phyloP scores from a whole-genome alignment of 2,797 vertebrate genomes.

The Lemur catta region DNA sequence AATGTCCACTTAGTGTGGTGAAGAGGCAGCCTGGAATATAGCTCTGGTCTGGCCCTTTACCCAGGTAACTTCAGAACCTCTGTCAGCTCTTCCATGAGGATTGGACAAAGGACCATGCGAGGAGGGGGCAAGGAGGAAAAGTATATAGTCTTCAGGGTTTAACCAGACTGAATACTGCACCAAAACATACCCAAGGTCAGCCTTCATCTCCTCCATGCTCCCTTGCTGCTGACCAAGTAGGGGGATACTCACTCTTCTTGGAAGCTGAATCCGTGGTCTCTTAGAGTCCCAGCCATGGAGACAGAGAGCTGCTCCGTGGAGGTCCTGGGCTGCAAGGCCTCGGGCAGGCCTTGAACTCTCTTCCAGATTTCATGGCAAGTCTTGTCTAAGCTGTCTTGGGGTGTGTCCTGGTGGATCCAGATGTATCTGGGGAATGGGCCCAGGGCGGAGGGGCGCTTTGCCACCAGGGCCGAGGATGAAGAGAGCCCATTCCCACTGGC shows the following conservation, averaged over 20 bases:
- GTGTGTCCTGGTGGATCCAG: slow-evolving; percentile 87
- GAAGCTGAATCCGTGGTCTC: neutral
- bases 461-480: slow-evolving; percentile 2
- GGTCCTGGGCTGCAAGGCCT: slow-evolving; percentile 65
- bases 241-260: slow-evolving; percentile 74
- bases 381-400: slow-evolving; percentile 84
- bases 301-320: neutral
- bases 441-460: slow-evolving; percentile 70
- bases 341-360: slow-evolving; percentile 72
- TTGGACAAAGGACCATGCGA: fast-evolving
- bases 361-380: slow-evolving; percentile 87
- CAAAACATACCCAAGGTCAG: neutral
- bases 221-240: neutral
- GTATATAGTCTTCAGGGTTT: neutral
- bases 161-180: neutral
- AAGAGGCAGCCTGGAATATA: neutral
- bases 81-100: neutral
- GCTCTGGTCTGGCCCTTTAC: neutral
- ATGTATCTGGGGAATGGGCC: slow-evolving; percentile 87
- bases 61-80: neutral
- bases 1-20: neutral
- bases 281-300: neutral
- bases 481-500: neutral
- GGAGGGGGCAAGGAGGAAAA: neutral
- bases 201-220: neutral